Evolutionary conservation across 23 tunicate genomes (phyloP).

Genomic region (Halocynthia roretzi): DNA sequence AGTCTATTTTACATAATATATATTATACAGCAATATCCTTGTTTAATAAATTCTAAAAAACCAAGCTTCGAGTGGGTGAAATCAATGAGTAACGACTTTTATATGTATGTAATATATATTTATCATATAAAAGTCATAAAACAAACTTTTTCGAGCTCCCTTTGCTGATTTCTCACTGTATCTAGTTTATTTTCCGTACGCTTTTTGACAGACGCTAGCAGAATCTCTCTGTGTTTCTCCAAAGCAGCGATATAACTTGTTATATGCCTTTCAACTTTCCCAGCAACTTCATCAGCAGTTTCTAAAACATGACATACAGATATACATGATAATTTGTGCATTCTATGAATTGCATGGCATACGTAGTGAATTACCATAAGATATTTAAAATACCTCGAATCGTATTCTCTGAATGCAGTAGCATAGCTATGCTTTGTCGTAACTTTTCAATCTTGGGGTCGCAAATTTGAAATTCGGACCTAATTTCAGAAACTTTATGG

Average conservation of each 20-base stretch:
- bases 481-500: constrained; percentile 12
- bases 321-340: no score
- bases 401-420: constrained; percentile 2
- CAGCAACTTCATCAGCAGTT: constrained; percentile 11
- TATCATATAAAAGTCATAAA: no score
- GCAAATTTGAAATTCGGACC: neutral
- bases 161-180: neutral
- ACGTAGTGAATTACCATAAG: no score
- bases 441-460: constrained; percentile 7
- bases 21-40: no score
- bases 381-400: no score
- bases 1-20: no score
- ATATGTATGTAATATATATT: no score
- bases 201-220: constrained; percentile 1
- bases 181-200: neutral
- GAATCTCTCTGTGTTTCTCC: constrained; percentile 5
- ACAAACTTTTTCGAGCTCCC: neutral
- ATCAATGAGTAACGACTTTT: no score
- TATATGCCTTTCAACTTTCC: constrained; percentile 17
- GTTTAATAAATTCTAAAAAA: no score
- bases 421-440: neutral
- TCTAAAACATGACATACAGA: no score
- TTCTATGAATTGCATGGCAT: no score
- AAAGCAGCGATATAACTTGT: constrained; percentile 13
- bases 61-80: no score